Percentiles rank a stretch among this genome's conserved stretches.
Evolutionary conservation across 2,797 vertebrate species (phyloP).

Genomic region (Garrulus glandarius): DNA sequence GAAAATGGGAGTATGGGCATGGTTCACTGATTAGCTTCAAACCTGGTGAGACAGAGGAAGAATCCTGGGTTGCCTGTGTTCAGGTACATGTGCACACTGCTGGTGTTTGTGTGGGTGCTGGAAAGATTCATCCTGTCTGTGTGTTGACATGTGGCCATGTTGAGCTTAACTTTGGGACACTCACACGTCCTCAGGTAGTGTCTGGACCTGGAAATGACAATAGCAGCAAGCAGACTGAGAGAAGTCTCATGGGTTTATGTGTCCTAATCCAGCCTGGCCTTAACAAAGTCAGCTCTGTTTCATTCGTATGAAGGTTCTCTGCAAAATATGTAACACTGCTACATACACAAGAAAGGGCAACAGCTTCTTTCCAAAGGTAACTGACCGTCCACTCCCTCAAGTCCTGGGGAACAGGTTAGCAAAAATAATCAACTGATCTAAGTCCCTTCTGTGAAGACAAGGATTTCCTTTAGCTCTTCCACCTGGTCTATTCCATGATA

Average conservation of each 20-base stretch:
- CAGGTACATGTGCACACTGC: not conserved
- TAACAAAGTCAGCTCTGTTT: not conserved
- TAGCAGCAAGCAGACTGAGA: not conserved
- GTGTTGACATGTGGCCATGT: not conserved
- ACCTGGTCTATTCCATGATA: not conserved
- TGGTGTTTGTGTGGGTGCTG: not conserved
- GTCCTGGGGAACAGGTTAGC: not conserved
- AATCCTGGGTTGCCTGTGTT: not conserved
- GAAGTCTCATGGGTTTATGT: not conserved
- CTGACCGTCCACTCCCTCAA: not conserved
- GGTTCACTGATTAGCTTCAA: not conserved
- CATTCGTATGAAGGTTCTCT: not conserved
- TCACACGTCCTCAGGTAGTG: rapidly evolving
- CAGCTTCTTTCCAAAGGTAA: not conserved
- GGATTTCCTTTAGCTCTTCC: not conserved
- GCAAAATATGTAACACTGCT: not conserved
- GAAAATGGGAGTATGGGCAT: not conserved
- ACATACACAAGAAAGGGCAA: not conserved
- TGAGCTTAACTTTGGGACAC: not conserved
- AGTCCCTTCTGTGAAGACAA: not conserved
- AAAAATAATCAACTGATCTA: not conserved
- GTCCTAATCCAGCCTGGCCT: not conserved
- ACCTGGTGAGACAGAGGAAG: not conserved
- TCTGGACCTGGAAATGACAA: not conserved
- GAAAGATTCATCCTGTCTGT: not conserved